Evolutionary conservation across 2,888 invertebrate genomes (phyloP).

Genomic region (Uropetala carovei): DNA sequence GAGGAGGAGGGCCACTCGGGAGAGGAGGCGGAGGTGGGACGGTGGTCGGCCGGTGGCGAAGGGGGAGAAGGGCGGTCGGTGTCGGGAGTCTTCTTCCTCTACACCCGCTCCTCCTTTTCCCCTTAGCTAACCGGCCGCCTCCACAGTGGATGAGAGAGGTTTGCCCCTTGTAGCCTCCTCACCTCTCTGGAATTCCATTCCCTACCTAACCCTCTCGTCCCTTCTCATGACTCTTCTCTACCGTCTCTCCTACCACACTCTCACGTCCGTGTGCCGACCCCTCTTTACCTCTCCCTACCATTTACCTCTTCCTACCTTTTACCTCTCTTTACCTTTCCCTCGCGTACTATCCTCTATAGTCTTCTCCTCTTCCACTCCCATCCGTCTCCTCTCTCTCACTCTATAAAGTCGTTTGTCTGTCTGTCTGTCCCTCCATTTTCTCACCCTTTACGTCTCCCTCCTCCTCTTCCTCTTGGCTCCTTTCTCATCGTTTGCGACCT

Average conservation of each 20-base stretch:
- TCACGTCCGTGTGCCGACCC: background rate
- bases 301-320: background rate
- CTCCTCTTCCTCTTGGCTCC: no score
- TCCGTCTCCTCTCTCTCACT: background rate
- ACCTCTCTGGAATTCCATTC: slow-evolving; percentile 13
- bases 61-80: no score
- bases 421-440: background rate
- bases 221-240: background rate
- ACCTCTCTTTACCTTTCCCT: background rate
- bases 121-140: slow-evolving; percentile 24
- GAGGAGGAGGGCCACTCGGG: background rate
- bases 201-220: background rate
- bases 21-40: slow-evolving; percentile 2
- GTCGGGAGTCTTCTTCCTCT: no score
- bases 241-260: no score
- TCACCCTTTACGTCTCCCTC: background rate
- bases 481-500: background rate
- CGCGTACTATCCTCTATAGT: no score
- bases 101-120: background rate
- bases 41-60: background rate
- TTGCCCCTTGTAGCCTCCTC: slow-evolving; percentile 10
- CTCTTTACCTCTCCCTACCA: background rate
- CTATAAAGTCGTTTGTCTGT: no score
- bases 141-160: background rate
- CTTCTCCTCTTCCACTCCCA: background rate